These are phyloP conservation scores for Hydropsyche tenuis DNA, from an alignment of 1,140 invertebrate species.

Conservation along the genomic window DNA sequence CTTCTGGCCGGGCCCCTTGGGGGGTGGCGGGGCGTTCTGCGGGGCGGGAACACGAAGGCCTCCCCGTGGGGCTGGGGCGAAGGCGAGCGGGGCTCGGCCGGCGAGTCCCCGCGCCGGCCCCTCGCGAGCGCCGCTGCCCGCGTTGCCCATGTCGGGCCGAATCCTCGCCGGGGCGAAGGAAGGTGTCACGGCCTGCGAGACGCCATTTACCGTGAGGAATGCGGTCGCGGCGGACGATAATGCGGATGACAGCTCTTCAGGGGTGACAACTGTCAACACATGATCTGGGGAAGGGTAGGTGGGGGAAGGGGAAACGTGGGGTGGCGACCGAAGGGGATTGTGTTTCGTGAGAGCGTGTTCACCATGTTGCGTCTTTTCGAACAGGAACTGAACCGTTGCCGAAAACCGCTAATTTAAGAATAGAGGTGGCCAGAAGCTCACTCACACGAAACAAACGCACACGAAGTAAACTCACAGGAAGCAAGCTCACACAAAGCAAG, in stretches of 20 bases:
- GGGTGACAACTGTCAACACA: not conserved
- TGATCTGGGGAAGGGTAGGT: not conserved
- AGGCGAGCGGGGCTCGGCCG: conserved; percentile 50
- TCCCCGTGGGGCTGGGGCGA: conserved; percentile 30
- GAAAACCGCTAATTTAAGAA: too few relatives aligned
- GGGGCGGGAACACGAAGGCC: conserved; percentile 29
- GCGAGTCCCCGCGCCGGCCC: conserved; percentile 49
- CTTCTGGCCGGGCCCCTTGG: conserved; percentile 66
- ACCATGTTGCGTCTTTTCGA: too few relatives aligned
- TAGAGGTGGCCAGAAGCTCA: too few relatives aligned
- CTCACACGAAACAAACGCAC: too few relatives aligned
- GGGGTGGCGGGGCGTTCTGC: conserved; percentile 75
- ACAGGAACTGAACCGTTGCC: too few relatives aligned
- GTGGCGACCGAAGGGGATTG: not conserved
- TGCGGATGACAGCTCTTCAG: not conserved
- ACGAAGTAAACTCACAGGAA: too few relatives aligned
- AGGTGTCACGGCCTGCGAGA: not conserved
- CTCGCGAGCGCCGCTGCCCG: conserved; percentile 70
- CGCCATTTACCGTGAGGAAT: too few relatives aligned
- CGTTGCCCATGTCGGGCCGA: conserved; percentile 72
- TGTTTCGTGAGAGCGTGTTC: too few relatives aligned
- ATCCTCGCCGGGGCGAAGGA: conserved; percentile 30
- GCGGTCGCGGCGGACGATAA: not conserved
- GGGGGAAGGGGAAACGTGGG: not conserved
- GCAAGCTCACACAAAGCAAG: too few relatives aligned